Conservation (phyloP, 2,113 vertebrate species). For the Zeus faber region DNA sequence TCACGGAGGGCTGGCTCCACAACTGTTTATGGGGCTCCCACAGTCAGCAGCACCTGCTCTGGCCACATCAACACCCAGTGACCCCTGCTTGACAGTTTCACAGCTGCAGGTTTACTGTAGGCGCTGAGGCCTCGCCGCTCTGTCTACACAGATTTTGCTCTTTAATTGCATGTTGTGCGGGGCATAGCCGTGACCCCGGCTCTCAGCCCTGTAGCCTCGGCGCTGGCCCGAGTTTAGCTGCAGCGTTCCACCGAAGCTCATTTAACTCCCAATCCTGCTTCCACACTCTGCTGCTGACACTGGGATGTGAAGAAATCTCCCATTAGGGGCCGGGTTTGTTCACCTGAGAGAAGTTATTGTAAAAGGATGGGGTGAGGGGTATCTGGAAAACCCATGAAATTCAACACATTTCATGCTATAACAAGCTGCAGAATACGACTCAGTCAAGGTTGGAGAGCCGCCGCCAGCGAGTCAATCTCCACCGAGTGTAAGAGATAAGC, state of each 20-base stretch:
- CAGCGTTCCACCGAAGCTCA: conserved; percentile 13
- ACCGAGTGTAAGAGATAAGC: conserved; percentile 41
- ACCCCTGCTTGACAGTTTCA: conserved; percentile 60
- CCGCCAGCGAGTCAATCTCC: conserved; percentile 50
- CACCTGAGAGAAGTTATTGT: conserved; percentile 27
- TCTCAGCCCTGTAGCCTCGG: conserved; percentile 25
- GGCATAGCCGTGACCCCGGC: conserved; percentile 29
- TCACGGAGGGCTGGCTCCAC: conserved; percentile 55
- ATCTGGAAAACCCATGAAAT: conserved; percentile 57
- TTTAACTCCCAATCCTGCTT: conserved; percentile 3
- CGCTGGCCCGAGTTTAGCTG: conserved; percentile 33
- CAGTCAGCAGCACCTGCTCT: conserved; percentile 66
- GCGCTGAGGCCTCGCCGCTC: conserved; percentile 52
- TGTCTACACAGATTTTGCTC: conserved; percentile 32
- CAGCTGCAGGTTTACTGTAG: conserved; percentile 58
- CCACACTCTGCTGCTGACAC: conserved; percentile 9
- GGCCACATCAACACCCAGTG: conserved; percentile 67
- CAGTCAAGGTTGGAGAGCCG: conserved; percentile 19
- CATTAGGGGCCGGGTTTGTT: conserved; percentile 5
- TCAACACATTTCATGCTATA: conserved; percentile 51
- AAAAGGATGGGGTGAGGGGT: conserved; percentile 21
- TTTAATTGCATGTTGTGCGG: conserved; percentile 39
- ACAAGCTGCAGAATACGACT: conserved; percentile 36
- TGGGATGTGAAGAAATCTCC: conserved; percentile 17
- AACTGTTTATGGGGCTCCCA: conserved; percentile 58